phyloP scores from a whole-genome alignment of 2,797 vertebrate species.

The Pseudocheirus occidentalis region DNA sequence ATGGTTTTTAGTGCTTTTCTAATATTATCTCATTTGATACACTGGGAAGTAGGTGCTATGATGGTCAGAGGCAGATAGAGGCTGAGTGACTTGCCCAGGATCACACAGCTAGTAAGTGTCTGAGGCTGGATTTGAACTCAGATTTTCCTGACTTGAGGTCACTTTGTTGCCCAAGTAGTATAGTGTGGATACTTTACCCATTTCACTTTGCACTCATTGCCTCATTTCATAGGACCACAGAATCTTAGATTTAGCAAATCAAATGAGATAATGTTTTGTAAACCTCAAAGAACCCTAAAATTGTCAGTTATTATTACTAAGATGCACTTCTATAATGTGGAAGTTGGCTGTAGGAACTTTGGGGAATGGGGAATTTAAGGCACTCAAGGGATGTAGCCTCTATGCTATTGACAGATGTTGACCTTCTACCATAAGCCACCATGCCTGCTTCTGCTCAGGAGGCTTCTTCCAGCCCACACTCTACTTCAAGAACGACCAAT shows the following conservation, averaged over 20 bases:
- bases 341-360: not conserved
- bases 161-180: not conserved
- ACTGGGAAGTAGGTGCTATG: not conserved
- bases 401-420: not conserved
- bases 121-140: not conserved
- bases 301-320: not conserved
- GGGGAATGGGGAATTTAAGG: no score
- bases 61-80: not conserved
- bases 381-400: not conserved
- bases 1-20: not conserved
- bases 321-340: not conserved
- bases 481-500: not conserved
- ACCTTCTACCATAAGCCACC: not conserved
- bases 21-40: not conserved
- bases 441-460: not conserved
- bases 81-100: not conserved
- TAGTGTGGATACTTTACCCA: not conserved
- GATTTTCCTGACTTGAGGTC: not conserved
- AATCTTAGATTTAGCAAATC: not conserved
- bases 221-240: not conserved
- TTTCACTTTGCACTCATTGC: not conserved
- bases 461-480: not conserved
- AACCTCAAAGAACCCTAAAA: not conserved
- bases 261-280: not conserved
- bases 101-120: not conserved